These are phyloP conservation scores for Heliconius melpomene DNA, from an alignment of 1,140 invertebrate genomes.

Conservation along the genomic window DNA sequence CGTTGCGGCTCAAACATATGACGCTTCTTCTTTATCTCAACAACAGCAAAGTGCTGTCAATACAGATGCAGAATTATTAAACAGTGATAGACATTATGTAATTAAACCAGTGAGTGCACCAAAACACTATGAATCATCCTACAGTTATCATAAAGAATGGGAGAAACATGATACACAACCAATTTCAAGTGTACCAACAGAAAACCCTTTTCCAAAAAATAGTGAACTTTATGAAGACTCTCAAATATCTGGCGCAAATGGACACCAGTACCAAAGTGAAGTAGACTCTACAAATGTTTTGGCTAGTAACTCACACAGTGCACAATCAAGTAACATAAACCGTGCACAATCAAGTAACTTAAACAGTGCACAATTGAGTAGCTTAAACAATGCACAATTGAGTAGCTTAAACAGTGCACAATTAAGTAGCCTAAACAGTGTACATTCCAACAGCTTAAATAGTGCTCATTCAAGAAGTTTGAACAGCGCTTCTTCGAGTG, in stretches of 20 bases:
- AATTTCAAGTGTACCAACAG: conserved; percentile 45
- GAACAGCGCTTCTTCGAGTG: conserved; percentile 47
- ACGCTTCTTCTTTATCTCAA: conserved; percentile 43
- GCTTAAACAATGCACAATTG: not conserved
- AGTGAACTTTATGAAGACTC: conserved; percentile 64
- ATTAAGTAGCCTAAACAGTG: conserved; percentile 11
- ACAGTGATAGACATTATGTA: conserved; percentile 31
- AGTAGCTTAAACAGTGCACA: not conserved
- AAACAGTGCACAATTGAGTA: not conserved
- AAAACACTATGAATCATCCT: conserved; percentile 75
- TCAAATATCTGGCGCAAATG: conserved; percentile 42
- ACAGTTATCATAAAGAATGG: conserved; percentile 77
- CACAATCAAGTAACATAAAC: not conserved
- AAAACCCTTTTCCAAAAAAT: conserved; percentile 57
- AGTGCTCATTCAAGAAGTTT: conserved; percentile 42
- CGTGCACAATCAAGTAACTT: not conserved
- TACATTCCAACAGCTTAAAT: conserved; percentile 39
- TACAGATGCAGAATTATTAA: conserved; percentile 56
- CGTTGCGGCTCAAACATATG: conserved; percentile 54
- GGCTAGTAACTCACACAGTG: conserved; percentile 36
- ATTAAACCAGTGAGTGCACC: conserved; percentile 47
- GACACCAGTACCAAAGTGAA: conserved; percentile 43
- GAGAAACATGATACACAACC: conserved; percentile 69
- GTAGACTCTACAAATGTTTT: conserved; percentile 45
- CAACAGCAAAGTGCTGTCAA: conserved; percentile 53